These are phyloP conservation scores for Carpatolechia fugitivella DNA, from an alignment of 2,888 invertebrate genomes.

Conservation along the genomic window DNA sequence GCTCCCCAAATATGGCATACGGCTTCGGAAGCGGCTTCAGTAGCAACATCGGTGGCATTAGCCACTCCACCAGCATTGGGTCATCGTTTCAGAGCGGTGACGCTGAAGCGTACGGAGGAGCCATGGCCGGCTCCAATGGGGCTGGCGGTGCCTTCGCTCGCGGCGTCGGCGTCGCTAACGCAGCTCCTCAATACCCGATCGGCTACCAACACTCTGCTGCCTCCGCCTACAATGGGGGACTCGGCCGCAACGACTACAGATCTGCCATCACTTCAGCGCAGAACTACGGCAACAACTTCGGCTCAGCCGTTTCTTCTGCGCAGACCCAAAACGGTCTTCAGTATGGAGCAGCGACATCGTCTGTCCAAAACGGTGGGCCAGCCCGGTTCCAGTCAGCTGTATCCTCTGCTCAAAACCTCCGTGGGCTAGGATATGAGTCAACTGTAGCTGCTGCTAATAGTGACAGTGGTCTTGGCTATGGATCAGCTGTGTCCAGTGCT, in stretches of 20 bases:
- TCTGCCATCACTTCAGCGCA: constrained; percentile 45
- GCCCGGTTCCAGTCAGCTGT: constrained; percentile 38
- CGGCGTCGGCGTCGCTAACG: constrained; percentile 54
- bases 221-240: constrained; percentile 32
- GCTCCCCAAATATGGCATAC: constrained; percentile 58
- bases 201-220: constrained; percentile 29
- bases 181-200: constrained; percentile 36
- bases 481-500: constrained; percentile 42
- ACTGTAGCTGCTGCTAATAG: constrained; percentile 32
- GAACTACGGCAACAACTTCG: constrained; percentile 46
- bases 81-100: constrained; percentile 55
- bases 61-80: constrained; percentile 58
- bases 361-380: constrained; percentile 32
- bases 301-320: constrained; percentile 48
- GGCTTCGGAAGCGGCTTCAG: constrained; percentile 66
- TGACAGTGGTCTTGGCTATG: constrained; percentile 32
- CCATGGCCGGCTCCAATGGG: constrained; percentile 38
- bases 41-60: constrained; percentile 65
- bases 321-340: constrained; percentile 39
- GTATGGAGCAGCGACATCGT: constrained; percentile 38
- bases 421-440: constrained; percentile 32
- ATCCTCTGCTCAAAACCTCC: constrained; percentile 38
- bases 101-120: constrained; percentile 54
- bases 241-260: constrained; percentile 34
- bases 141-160: constrained; percentile 42